phyloP scores from a whole-genome alignment of 2,888 invertebrate species.

The Cryptocheilus praepositus region DNA sequence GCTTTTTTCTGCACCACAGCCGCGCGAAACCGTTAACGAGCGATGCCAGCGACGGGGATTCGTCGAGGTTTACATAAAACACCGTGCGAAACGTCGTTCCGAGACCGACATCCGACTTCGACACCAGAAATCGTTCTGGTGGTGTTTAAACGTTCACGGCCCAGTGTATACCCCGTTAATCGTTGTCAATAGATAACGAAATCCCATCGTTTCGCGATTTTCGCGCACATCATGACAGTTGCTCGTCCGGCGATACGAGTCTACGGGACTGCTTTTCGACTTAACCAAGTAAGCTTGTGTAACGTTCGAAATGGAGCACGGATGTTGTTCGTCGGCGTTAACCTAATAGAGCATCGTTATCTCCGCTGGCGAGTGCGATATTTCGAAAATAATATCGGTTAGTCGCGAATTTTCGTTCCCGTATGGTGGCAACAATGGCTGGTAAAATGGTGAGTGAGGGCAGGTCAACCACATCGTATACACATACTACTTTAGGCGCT shows the following conservation, averaged over 20 bases:
- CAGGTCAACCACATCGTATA: constrained; percentile 67
- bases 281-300: constrained; percentile 13
- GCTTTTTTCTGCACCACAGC: constrained; percentile 26
- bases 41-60: too few species aligned
- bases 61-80: too few species aligned
- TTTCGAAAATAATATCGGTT: constrained; percentile 27
- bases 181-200: neutral
- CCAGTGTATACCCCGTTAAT: neutral
- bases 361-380: neutral
- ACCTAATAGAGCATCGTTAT: neutral
- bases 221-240: neutral
- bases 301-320: neutral
- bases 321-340: neutral
- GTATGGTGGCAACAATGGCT: constrained; percentile 66
- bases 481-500: constrained; percentile 41
- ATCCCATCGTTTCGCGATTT: neutral
- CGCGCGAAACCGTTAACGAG: too few species aligned
- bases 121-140: neutral
- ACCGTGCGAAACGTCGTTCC: too few species aligned
- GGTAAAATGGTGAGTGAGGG: constrained; percentile 62
- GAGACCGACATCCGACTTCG: too few species aligned
- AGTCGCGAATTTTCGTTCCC: constrained; percentile 49
- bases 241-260: neutral
- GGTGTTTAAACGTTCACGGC: neutral
- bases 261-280: neutral